Evolutionary conservation across 2,888 invertebrate genomes (phyloP).

Genomic region (Clusia tigrina): DNA sequence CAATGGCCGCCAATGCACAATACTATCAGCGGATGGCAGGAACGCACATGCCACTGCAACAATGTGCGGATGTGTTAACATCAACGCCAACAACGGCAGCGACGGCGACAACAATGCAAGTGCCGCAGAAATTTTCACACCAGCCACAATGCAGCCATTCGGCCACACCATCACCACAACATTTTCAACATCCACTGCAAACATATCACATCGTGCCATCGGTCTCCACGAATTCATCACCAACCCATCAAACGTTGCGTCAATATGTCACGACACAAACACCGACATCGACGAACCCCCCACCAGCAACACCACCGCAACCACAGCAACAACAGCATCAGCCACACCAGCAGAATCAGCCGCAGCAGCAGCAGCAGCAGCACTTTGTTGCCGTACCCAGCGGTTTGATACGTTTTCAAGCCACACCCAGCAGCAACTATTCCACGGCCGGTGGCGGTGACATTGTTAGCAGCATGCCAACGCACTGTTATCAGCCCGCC

Average conservation of each 20-base stretch:
- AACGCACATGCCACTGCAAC: slow-evolving; percentile 28
- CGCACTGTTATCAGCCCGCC: slow-evolving; percentile 53
- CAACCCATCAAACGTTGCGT: slow-evolving; percentile 34
- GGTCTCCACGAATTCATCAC: slow-evolving; percentile 39
- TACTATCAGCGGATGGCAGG: slow-evolving; percentile 31
- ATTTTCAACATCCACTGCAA: slow-evolving; percentile 44
- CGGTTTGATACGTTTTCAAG: slow-evolving; percentile 52
- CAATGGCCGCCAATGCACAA: slow-evolving; percentile 23
- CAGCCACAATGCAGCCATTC: slow-evolving; percentile 24
- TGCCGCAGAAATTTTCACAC: slow-evolving; percentile 38
- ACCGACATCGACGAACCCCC: slow-evolving; percentile 22
- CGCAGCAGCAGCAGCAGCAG: slow-evolving; percentile 38
- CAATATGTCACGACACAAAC: slow-evolving; percentile 36
- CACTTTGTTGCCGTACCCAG: slow-evolving; percentile 58
- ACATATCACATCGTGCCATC: slow-evolving; percentile 37
- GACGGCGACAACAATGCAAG: slow-evolving; percentile 37
- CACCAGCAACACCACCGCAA: slow-evolving; percentile 48
- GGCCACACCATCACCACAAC: slow-evolving; percentile 33
- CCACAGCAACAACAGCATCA: slow-evolving; percentile 39
- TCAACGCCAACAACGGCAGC: slow-evolving; percentile 57
- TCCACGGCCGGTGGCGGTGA: slow-evolving; percentile 32
- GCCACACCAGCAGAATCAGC: slow-evolving; percentile 29
- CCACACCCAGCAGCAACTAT: slow-evolving; percentile 36
- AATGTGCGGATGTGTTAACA: slow-evolving; percentile 52
- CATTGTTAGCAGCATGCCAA: slow-evolving; percentile 38